Percentiles rank a stretch among this genome's conserved stretches.
phyloP scores from a whole-genome alignment of 1,140 invertebrate genomes.

The Ylistrum balloti region DNA sequence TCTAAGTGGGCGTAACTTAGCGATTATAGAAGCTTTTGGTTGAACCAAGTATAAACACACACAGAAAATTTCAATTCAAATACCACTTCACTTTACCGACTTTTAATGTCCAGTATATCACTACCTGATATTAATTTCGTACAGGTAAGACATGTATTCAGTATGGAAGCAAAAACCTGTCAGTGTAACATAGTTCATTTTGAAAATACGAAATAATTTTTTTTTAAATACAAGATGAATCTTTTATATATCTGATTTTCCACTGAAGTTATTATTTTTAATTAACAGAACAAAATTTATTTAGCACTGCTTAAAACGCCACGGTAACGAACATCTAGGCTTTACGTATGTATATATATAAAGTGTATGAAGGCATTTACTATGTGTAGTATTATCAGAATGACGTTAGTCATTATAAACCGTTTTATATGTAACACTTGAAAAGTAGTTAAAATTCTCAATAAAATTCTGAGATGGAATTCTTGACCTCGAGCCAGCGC shows the following conservation, averaged over 20 bases:
- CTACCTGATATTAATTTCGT: not conserved
- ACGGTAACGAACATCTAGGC: no score
- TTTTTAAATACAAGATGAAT: not conserved
- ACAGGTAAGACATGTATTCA: not conserved
- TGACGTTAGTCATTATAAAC: not conserved
- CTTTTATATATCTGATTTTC: no score
- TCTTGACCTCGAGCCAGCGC: not conserved
- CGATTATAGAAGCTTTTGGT: not conserved
- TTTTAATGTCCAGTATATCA: not conserved
- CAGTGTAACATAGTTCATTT: no score
- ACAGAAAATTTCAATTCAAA: not conserved
- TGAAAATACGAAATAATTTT: not conserved
- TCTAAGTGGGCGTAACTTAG: slow-evolving; percentile 10
- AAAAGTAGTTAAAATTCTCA: not conserved
- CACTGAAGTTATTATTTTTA: no score
- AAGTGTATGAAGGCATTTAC: no score
- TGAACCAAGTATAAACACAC: not conserved
- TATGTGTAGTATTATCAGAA: not conserved
- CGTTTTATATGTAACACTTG: not conserved
- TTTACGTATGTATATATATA: no score
- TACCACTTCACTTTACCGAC: not conserved
- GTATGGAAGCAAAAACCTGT: not conserved
- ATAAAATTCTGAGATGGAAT: not conserved
- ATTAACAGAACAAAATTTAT: no score
- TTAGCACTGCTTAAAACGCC: no score